Base-by-base conservation (phyloP, 2,888 invertebrate species). In the Ecliptopera silaceata region DNA sequence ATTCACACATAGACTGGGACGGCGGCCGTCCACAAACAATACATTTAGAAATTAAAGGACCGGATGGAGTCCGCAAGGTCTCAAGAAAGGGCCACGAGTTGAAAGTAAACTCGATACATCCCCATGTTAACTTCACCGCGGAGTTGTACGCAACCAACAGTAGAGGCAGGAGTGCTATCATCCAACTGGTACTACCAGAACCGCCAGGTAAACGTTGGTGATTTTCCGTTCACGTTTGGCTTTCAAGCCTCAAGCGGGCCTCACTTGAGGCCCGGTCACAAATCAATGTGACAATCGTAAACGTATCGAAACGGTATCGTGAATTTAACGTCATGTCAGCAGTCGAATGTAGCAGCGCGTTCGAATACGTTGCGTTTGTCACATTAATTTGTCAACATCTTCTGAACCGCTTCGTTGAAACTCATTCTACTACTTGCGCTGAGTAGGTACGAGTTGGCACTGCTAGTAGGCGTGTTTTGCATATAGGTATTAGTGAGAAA, bases 21-120 rank as follows among this genome's bases (percentile, higher is more conserved):
- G 86, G 86, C 1, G 88, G 88, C 0, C 77, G 87, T 0, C 70
- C 78, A 0, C 87, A 86, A 60, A 73, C 59, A 0, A 57, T 88
- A 0, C 82, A 84, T 51, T 54, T 88, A 0, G 82, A 84, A 17
- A 59, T 88, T 0, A 51, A 74, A 0, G 70, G 74, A 11, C 46
- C 65, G 0, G 67, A 71, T 1, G 84, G 81, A 0, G 61, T 63
- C 10, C 38, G 54, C 84, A 86, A 54, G 56, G 72, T 8, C 69
- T 82, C 0, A 77, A 82, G 47, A 0, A 69, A 73, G 1, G 88
- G 89, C 0, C 72, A 77, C 46, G 48, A 55, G n/a, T 86, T 89
- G 65, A 69, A 70, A 13, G 49, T 88, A 0, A 71, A 76, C 0
- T 67, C 76, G 8, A 48, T 79, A 0, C 70, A 72, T 11, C 71